Evolutionary conservation across 2,797 vertebrate species (phyloP), one percentile per base, ranked within the genome.

Genomic region (Neopelma chrysocephalum): DNA sequence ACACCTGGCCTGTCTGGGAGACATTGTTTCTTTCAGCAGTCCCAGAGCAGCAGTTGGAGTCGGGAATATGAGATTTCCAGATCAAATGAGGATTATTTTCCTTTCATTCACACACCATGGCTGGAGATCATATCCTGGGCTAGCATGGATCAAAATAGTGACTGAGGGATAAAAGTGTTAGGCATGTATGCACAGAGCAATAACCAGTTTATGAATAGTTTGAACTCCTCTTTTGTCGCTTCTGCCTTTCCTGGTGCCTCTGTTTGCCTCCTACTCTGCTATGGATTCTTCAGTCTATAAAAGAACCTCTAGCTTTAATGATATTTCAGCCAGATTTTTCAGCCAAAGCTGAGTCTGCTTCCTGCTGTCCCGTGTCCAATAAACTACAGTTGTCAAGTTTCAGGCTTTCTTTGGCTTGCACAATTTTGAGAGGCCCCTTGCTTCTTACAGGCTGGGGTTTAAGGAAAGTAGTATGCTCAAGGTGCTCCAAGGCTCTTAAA

Each of bases 1-100:
- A 72, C 88, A 95, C 94, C 89, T 95, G 84, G 64, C 53, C 68
- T 79, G 64, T n/a, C 75, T 80, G 72, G 50, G 47, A 86, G 87
- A 57, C 65, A 10, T 45, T 75, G 25, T 71, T 91, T 78, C 85
- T 75, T 95, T 75, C 76, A 56, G 72, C 86, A 81, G 72, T 57
- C 38, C 16, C 75, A 69, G 65, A 65, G 56, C 34, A 68, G 56
- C 66, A 65, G 32, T 8, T 56, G 38, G 27, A 86, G 56, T 56
- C 23, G 51, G 42, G 70, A 72, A 71, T 81, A 89, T 36, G 77
- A 91, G 62, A 68, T 73, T 93, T 94, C 77, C 77, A 86, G 82
- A 86, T 38, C 31, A 82, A 68, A 65, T 75, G 27, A 94, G 51
- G 54, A 54, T 84, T 83, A 26, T 71, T 90, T 91, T 93, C 69